Conservation (phyloP, 2,888 invertebrate species). For the Netelia virgata region DNA sequence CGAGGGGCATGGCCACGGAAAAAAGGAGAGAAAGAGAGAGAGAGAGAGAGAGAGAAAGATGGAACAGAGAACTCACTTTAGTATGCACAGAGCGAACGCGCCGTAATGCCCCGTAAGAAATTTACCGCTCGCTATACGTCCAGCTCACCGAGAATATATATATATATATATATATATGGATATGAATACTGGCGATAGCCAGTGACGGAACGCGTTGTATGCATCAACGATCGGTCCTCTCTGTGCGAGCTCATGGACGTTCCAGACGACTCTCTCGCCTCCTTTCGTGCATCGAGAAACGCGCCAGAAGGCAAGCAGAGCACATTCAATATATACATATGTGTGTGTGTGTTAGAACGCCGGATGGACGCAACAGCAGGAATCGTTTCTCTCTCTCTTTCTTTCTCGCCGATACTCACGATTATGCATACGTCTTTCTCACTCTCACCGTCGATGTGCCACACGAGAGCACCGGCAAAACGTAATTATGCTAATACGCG, state of each 20-base stretch:
- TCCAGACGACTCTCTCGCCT: constrained; percentile 42
- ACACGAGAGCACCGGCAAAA: constrained; percentile 73
- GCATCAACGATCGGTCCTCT: constrained; percentile 42
- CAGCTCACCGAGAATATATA: constrained; percentile 11
- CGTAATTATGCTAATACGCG: constrained; percentile 85
- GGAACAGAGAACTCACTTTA: constrained; percentile 77
- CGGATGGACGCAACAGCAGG: constrained; percentile 57
- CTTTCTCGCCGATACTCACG: background rate
- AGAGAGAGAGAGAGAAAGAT: constrained; percentile 65
- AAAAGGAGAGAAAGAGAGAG: constrained; percentile 61
- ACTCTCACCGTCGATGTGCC: constrained; percentile 20
- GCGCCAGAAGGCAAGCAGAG: constrained; percentile 60
- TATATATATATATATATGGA: constrained; percentile 4
- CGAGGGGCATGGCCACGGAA: constrained; percentile 9
- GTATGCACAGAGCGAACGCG: constrained; percentile 76
- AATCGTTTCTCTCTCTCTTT: constrained; percentile 7
- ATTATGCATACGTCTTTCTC: constrained; percentile 18
- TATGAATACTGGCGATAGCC: constrained; percentile 67
- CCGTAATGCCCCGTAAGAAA: constrained; percentile 82
- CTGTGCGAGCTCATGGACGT: constrained; percentile 29
- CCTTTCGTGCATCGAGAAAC: constrained; percentile 60
- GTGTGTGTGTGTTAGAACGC: constrained; percentile 25
- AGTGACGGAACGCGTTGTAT: constrained; percentile 74
- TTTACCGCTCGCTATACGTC: constrained; percentile 78
- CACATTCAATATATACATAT: constrained; percentile 34